Evolutionary conservation across 1,140 invertebrate genomes (phyloP).

Genomic region (Triops longicaudatus): DNA sequence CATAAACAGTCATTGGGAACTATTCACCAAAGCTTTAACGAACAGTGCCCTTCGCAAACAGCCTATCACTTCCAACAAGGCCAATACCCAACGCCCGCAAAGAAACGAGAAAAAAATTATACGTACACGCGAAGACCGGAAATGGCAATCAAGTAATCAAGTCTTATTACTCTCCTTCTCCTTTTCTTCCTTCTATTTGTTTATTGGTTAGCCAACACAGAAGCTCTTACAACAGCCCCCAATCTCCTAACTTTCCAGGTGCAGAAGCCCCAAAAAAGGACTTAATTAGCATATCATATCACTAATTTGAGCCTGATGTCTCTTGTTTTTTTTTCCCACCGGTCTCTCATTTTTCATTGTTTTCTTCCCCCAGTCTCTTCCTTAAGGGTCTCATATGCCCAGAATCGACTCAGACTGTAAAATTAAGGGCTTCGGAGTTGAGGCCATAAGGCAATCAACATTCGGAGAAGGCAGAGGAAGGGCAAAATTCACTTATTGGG

Average conservation of each 20-base stretch:
- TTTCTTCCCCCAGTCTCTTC: conserved; percentile 8
- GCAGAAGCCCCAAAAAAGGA: not conserved
- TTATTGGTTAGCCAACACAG: not conserved
- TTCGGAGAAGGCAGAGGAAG: not conserved
- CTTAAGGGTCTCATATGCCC: not conserved
- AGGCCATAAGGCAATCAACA: not conserved
- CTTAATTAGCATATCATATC: not conserved
- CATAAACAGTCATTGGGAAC: not conserved
- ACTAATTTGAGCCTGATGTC: not conserved
- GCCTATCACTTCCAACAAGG: not conserved
- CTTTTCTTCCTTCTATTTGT: not conserved
- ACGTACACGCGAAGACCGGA: not conserved
- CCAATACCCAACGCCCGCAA: not conserved
- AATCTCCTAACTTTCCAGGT: no score
- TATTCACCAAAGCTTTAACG: no score
- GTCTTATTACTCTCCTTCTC: no score
- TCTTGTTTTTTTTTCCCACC: not conserved
- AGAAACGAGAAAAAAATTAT: not conserved
- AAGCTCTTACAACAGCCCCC: not conserved
- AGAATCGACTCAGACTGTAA: not conserved
- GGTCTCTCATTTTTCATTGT: not conserved
- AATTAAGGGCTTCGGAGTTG: not conserved
- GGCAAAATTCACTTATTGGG: not conserved
- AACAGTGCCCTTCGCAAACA: not conserved
- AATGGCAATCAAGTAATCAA: not conserved